Percentiles rank a stretch among this genome's conserved stretches.
These are phyloP conservation scores for Ctenodactylus gundi DNA, from an alignment of 2,113 vertebrate species.

Conservation along the genomic window DNA sequence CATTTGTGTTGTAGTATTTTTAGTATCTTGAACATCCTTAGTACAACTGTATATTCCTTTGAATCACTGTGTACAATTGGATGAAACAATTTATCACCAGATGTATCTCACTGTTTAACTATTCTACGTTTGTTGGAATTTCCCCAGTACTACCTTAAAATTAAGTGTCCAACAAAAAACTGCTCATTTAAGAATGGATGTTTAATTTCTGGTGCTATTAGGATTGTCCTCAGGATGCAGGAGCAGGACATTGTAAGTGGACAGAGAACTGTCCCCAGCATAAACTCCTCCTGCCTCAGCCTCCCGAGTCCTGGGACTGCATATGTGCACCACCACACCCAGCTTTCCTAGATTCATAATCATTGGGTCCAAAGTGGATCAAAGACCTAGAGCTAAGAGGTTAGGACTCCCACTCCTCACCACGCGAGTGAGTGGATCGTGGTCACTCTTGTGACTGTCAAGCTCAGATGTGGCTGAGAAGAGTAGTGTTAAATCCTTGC, in stretches of 20 bases:
- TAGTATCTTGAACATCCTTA: neutral
- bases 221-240: neutral
- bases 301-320: neutral
- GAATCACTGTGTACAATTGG: neutral
- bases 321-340: neutral
- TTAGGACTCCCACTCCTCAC: neutral
- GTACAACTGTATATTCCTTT: conserved; percentile 7
- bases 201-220: neutral
- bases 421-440: neutral
- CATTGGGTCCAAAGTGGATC: neutral
- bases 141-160: neutral
- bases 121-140: neutral
- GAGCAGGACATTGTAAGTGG: no score
- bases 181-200: conserved; percentile 2
- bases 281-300: no score
- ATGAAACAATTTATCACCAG: neutral
- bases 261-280: no score
- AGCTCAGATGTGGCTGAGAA: neutral
- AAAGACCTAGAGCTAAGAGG: neutral
- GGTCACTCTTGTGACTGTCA: neutral
- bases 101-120: neutral
- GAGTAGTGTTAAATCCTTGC: neutral
- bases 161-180: neutral
- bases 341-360: neutral
- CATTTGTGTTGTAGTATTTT: neutral